Evolutionary conservation across 2,888 invertebrate genomes (phyloP).

Genomic region (Petrophora chlorosata): DNA sequence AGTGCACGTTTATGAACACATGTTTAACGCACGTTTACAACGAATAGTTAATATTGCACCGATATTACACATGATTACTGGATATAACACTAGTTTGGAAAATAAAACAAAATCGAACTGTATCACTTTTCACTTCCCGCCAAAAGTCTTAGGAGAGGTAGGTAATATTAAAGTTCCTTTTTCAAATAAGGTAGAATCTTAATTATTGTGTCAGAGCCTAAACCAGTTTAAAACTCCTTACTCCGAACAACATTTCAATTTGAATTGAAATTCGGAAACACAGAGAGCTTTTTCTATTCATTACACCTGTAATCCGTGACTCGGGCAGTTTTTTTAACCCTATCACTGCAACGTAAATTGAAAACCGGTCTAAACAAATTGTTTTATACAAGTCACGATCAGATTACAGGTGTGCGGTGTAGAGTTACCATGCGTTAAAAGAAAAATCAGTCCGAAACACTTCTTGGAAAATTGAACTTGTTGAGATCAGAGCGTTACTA

Average conservation of each 20-base stretch:
- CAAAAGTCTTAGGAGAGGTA: too few species aligned
- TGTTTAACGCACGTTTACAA: too few species aligned
- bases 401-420: conserved; percentile 44
- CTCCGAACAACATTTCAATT: conserved; percentile 1
- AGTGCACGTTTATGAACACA: too few species aligned
- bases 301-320: conserved; percentile 41
- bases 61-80: too few species aligned
- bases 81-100: too few species aligned
- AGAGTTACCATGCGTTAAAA: conserved; percentile 18
- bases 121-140: too few species aligned
- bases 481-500: too few species aligned
- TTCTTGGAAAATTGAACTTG: too few species aligned
- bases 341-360: conserved; percentile 56
- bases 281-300: conserved; percentile 33
- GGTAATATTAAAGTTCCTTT: too few species aligned
- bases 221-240: conserved; percentile 4
- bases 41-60: too few species aligned
- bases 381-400: conserved; percentile 59
- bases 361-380: conserved; percentile 59
- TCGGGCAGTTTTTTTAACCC: conserved; percentile 48
- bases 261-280: conserved; percentile 20
- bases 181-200: not conserved
- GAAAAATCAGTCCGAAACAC: not conserved
- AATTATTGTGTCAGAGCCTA: not conserved
- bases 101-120: too few species aligned